Evolutionary conservation across 2,113 vertebrate species (phyloP).

Genomic region (Cebus imitator): DNA sequence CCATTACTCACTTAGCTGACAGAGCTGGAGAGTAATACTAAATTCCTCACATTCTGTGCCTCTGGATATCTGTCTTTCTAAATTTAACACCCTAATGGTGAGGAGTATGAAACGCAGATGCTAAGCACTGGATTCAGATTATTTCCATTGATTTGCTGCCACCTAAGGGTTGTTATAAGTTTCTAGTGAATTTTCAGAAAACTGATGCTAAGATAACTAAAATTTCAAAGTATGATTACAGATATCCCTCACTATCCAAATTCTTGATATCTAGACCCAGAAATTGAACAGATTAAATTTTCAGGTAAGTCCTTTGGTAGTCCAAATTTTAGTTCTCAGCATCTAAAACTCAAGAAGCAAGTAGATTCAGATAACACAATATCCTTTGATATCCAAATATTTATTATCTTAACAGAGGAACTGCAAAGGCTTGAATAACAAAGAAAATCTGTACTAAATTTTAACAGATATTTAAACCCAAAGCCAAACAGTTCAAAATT

Average conservation of each 20-base stretch:
- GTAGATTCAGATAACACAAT: background rate
- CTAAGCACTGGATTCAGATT: slow-evolving; percentile 42
- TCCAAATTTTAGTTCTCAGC: slow-evolving; percentile 33
- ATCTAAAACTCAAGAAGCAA: slow-evolving; percentile 24
- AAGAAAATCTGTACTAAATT: slow-evolving; percentile 43
- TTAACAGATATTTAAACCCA: slow-evolving; percentile 62
- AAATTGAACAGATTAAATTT: background rate
- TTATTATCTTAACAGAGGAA: slow-evolving; percentile 32
- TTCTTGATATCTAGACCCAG: slow-evolving; percentile 34
- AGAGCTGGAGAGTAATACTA: slow-evolving; percentile 41
- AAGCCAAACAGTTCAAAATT: slow-evolving; percentile 48
- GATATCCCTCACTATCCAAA: background rate
- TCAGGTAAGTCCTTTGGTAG: background rate
- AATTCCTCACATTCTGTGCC: slow-evolving; percentile 51
- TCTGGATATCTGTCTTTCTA: slow-evolving; percentile 52
- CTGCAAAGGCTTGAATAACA: background rate
- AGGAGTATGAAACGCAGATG: slow-evolving; percentile 58
- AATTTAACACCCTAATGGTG: slow-evolving; percentile 67
- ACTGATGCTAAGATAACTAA: slow-evolving; percentile 32
- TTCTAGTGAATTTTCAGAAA: slow-evolving; percentile 59
- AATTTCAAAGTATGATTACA: slow-evolving; percentile 28
- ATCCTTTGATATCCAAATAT: background rate
- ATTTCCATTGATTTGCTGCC: slow-evolving; percentile 74
- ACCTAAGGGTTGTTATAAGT: slow-evolving; percentile 58
- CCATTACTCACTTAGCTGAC: slow-evolving; percentile 74